Evolutionary conservation across 2,113 vertebrate genomes (phyloP).

Genomic region (Orientallactaga bullata): DNA sequence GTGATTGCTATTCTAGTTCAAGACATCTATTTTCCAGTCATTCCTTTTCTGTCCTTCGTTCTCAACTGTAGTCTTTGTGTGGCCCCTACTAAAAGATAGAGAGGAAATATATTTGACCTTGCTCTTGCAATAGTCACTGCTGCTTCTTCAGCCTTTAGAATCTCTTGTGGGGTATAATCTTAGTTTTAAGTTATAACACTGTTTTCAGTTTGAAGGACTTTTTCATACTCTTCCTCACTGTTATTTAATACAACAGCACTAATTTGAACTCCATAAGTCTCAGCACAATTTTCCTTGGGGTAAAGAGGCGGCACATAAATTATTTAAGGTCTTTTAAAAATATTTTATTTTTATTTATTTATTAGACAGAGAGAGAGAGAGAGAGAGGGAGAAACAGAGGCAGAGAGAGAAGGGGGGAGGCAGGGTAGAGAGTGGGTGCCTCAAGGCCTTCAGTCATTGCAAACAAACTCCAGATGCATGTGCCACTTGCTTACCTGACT

Average conservation of each 20-base stretch:
- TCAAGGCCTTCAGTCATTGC: too few species aligned
- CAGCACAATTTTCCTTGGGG: not conserved
- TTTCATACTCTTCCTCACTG: not conserved
- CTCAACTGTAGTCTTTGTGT: conserved; percentile 36
- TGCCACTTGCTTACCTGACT: too few species aligned
- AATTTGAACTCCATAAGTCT: not conserved
- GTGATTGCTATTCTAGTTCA: conserved; percentile 61
- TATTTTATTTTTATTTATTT: too few species aligned
- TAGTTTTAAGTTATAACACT: conserved; percentile 7
- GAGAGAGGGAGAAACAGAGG: too few species aligned
- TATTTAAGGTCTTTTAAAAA: not conserved
- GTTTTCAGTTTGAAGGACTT: not conserved
- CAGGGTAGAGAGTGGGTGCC: too few species aligned
- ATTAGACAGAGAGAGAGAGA: too few species aligned
- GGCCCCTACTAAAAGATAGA: conserved; percentile 2
- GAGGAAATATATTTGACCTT: not conserved
- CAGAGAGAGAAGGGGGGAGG: too few species aligned
- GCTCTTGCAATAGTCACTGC: not conserved
- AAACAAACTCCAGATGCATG: too few species aligned
- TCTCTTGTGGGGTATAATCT: conserved; percentile 15
- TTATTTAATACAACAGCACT: not conserved
- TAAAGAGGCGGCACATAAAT: not conserved
- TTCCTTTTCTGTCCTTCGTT: conserved; percentile 58
- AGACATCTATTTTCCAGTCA: conserved; percentile 59
- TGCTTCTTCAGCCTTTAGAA: conserved; percentile 31